These are phyloP conservation scores for Pterocles gutturalis DNA, from an alignment of 2,113 vertebrate species.

Conservation along the genomic window DNA sequence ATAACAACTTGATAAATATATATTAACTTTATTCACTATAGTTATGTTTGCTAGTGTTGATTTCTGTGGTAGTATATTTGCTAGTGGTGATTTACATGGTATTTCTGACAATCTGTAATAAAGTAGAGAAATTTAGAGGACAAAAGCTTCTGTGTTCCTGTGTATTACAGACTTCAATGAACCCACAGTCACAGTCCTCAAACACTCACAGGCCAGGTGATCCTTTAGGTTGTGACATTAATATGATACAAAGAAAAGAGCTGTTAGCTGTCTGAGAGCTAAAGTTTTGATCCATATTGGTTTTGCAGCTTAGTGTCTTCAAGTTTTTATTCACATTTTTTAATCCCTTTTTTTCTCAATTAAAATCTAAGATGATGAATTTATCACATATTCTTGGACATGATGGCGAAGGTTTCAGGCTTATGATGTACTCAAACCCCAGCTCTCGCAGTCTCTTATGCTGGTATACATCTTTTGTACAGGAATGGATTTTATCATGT, in stretches of 20 bases:
- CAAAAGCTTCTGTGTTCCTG: neutral
- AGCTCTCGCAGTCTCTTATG: neutral
- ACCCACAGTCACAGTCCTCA: fast-evolving
- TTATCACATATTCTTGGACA: neutral
- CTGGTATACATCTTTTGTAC: neutral
- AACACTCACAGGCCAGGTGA: neutral
- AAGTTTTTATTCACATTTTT: neutral
- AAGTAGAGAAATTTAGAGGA: neutral
- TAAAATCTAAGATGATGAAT: neutral
- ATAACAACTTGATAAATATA: neutral
- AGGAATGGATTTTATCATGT: neutral
- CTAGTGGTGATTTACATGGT: neutral
- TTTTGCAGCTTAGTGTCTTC: neutral
- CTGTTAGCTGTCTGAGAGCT: neutral
- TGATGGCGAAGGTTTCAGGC: neutral
- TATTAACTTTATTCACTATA: neutral
- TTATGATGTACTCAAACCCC: neutral
- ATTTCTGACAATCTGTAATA: neutral
- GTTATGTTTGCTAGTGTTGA: neutral
- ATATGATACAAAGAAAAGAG: neutral
- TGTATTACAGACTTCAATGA: neutral
- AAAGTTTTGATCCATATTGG: neutral
- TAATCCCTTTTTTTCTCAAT: neutral
- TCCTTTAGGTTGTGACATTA: neutral
- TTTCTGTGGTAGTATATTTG: neutral